Base-by-base conservation (phyloP, 1,140 invertebrate species). In the Lycorma delicatula region DNA sequence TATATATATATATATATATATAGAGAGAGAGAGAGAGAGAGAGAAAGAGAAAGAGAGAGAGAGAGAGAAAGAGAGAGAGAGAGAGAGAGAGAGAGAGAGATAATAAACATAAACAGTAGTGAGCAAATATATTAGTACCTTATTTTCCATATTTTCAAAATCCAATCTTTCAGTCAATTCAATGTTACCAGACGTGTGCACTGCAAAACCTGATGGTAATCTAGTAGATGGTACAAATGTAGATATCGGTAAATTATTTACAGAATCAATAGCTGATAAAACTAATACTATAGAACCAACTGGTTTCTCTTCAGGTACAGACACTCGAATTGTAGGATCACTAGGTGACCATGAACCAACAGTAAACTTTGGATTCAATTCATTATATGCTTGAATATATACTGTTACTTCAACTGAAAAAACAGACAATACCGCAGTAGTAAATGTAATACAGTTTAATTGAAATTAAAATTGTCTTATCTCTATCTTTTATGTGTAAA, bases 361-460 rank as follows among this genome's bases (percentile, higher is more conserved):
- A 0, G 78, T 82, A 58, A 91, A 91, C 3, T 85, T 79, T 0
- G 88, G 88, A 71, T 87, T 87, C 57, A 84, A 82, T 58, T 88
- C 86, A 61, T 82, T 83, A 65, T 84, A 87, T 1, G 86, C 85
- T 71, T 89, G 85, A 7, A 91, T 80, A 65, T 89, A 91, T 6
- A 91, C 75, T 0, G 87, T 88, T 9, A 89, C 81, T 65, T 89
- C 86, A 1, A 79, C 73, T 74, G 61, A 28, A 67, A 58, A 27
- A 54, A 52, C 46, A 59, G n/a, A n/a, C n/a, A n/a, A n/a, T n/a
- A n/a, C n/a, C n/a, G n/a, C n/a, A n/a, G n/a, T n/a, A n/a, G n/a
- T n/a, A n/a, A n/a, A n/a, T n/a, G n/a, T n/a, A n/a, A n/a, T n/a
- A n/a, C n/a, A n/a, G n/a, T n/a, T n/a, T n/a, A n/a, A n/a, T n/a